phyloP scores from a whole-genome alignment of 2,113 vertebrate species.

The Gavialis gangeticus region DNA sequence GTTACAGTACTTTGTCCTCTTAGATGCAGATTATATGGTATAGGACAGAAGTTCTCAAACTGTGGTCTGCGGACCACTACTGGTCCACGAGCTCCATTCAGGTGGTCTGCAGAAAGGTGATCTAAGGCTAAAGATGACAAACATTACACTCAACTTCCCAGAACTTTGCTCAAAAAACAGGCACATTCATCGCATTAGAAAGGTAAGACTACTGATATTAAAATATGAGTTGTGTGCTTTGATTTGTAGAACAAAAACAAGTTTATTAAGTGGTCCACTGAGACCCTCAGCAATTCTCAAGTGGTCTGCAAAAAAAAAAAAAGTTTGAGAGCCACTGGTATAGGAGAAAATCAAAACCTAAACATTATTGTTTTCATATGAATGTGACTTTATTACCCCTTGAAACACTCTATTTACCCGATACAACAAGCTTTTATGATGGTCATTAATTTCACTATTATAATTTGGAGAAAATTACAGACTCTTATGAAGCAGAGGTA shows the following conservation, averaged over 20 bases:
- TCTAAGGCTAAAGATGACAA: too few species aligned
- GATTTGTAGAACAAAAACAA: too few species aligned
- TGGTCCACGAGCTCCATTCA: too few species aligned
- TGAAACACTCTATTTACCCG: neutral
- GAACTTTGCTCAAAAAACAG: too few species aligned
- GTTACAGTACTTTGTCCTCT: neutral
- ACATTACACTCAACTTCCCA: neutral
- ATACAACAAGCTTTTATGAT: neutral
- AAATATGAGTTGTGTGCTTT: too few species aligned
- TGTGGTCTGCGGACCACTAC: too few species aligned
- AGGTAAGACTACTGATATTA: too few species aligned
- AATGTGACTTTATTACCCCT: neutral
- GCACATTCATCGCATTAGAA: too few species aligned
- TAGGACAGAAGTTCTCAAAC: neutral
- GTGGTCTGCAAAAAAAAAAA: too few species aligned
- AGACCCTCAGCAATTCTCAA: too few species aligned
- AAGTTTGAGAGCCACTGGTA: neutral
- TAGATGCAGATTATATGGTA: neutral
- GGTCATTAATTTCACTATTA: neutral
- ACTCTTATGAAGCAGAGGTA: neutral
- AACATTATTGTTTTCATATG: neutral
- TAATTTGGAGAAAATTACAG: neutral
- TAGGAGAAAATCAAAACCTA: neutral
- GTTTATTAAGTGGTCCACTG: too few species aligned
- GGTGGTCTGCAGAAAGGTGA: too few species aligned